A percentile compares a stretch with the other conserved stretches of the same genome.
These are phyloP conservation scores for Sarcoramphus papa DNA, from an alignment of 2,797 vertebrate species.

Conservation along the genomic window DNA sequence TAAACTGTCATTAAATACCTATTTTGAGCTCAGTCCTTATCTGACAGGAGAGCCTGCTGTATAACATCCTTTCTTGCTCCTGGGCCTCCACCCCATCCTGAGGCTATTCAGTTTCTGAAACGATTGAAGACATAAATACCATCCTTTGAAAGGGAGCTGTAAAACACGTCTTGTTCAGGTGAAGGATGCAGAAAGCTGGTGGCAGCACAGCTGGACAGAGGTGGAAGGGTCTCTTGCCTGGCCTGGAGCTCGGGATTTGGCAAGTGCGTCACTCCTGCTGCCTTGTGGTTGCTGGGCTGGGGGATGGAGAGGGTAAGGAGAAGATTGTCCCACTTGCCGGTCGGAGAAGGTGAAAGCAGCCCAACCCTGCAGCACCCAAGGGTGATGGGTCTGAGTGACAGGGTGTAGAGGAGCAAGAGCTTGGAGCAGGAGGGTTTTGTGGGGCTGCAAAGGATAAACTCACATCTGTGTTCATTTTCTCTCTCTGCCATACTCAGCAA, in stretches of 20 bases:
- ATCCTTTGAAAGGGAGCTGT: not conserved
- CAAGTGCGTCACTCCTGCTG: not conserved
- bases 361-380: not conserved
- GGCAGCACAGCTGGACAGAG: not conserved
- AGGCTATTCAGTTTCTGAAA: not conserved
- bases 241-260: not conserved
- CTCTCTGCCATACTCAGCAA: not conserved
- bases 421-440: not conserved
- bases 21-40: not conserved
- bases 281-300: not conserved
- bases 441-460: not conserved
- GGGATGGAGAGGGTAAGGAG: not conserved
- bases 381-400: accelerated
- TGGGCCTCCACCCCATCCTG: not conserved
- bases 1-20: not conserved
- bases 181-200: not conserved
- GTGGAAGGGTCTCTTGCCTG: not conserved
- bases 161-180: not conserved
- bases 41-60: not conserved
- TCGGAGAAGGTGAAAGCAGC: not conserved
- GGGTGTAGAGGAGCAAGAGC: not conserved
- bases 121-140: not conserved
- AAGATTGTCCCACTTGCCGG: not conserved
- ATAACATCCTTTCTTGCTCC: not conserved
- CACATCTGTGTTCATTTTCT: not conserved